Evolutionary conservation across 1,140 invertebrate genomes (phyloP), one percentile per base, ranked within the genome.

Genomic region (Rhyacophila brunnea): DNA sequence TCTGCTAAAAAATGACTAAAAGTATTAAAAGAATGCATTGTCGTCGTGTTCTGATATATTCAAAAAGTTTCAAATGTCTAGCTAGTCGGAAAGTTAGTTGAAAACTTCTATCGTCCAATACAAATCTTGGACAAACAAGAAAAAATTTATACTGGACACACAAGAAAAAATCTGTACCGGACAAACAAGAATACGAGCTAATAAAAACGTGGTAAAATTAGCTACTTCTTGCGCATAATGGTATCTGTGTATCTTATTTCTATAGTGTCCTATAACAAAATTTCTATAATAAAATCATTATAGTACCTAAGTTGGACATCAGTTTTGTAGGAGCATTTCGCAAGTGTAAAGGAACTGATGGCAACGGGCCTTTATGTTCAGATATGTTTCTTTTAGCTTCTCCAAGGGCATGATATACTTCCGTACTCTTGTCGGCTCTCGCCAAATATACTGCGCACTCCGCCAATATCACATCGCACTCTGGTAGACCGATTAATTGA

Each of bases 401-500:
- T 54, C 74, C 78, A 63, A 91, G 78, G 1, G 89, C 88, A 54
- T 78, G 65, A 68, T 90, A 87, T 43, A 87, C 84, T 66, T 90
- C 82, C 38, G 80, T 74, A 10, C 88, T 91, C 71, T 93, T 93
- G 6, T 86, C 83, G 11, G 90, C 88, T 67, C 87, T 77, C 0
- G 91, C 87, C 14, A 93, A 73, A 70, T 92, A 87, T 15, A 86
- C 85, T 17, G 85, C 86, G 66, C 86, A 89, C 68, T 93, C 89
- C 2, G 87, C 87, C 10, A 94, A 71, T 20, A 89, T 70, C 10
- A 91, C 85, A 71, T 90, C 86, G 71, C 87, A 87, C 66, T 93
- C 90, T 0, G 90, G 90, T 86, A 88, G 88, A 13, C 91, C 91
- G 17, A 94, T 78, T 55, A 89, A 80, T 74, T 93, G 88, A 67